Base-by-base conservation (phyloP, 2,888 invertebrate species). In the Agriotes lineatus region DNA sequence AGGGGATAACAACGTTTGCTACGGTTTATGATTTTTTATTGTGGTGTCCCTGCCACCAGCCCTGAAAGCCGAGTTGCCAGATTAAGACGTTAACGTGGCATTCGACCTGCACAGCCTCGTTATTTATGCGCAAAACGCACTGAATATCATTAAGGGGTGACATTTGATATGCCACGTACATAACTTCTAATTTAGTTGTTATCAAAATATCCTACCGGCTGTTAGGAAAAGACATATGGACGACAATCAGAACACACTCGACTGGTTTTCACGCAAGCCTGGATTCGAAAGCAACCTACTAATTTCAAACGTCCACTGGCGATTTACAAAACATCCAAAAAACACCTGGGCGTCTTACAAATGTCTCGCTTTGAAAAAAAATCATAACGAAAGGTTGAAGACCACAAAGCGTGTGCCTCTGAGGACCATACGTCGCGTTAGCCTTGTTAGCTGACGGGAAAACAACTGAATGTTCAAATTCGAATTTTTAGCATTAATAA, bases 11-110 rank as follows among this genome's bases (percentile, higher is more conserved):
- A 35, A 64, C 45, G 71, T 73, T 64, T 67, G 71, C 30, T 70
- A 73, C 73, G 73, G 73, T 73, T 72, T 72, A 70, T 72, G 73
- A 71, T 71, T 73, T 68, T 73, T 73, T 73, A 73, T 73, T 73
- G 73, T 72, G 73, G 73, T 67, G 64, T 65, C 70, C 71, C 68
- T 64, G 59, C 61, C 54, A 61, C 68, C 60, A 50, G 67, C 25
- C 60, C 54, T 65, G 45, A 52, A 45, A 60, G 48, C 50, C 20
- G 22, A 42, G 54, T 48, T 33, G 62, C 54, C 59, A 65, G 65
- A 74, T 72, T 69, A 70, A 74, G 74, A 74, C 70, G 72, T 74
- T 74, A 68, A 63, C 65, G 70, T 69, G 72, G 73, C 75, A 74
- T 74, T 72, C 63, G 69, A 74, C 73, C 75, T 70, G 63, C 61